A percentile compares a stretch with the other conserved stretches of the same genome.
These are phyloP conservation scores for Neodiprion lecontei DNA, from an alignment of 1,140 invertebrate species.

Conservation along the genomic window DNA sequence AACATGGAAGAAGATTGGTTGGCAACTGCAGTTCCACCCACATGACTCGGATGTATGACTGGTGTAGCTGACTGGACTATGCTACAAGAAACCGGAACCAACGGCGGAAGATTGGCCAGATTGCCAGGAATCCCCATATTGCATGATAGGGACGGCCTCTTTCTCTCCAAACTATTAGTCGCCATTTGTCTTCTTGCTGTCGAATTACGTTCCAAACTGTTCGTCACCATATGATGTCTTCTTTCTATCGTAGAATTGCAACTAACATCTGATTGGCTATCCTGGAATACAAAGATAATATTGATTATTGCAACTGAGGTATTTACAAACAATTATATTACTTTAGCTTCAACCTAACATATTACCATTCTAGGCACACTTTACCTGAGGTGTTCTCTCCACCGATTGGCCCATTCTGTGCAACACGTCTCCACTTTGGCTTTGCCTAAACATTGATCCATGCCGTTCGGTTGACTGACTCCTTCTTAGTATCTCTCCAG, in stretches of 20 bases:
- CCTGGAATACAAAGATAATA: constrained; percentile 32
- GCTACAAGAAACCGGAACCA: constrained; percentile 55
- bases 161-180: constrained; percentile 58
- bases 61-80: constrained; percentile 54
- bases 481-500: constrained; percentile 54
- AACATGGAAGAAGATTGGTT: constrained; percentile 43
- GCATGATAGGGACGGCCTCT: constrained; percentile 49
- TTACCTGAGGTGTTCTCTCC: constrained; percentile 50
- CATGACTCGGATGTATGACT: constrained; percentile 52
- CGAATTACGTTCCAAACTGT: constrained; percentile 58
- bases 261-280: constrained; percentile 44
- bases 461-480: constrained; percentile 57
- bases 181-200: constrained; percentile 51
- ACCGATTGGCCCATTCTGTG: constrained; percentile 56
- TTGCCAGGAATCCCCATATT: constrained; percentile 40
- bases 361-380: neutral
- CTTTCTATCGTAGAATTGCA: constrained; percentile 50
- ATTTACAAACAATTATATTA: no score
- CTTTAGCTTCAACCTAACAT: neutral
- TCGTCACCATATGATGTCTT: constrained; percentile 57
- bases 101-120: constrained; percentile 54
- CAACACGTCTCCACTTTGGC: constrained; percentile 57
- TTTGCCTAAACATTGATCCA: constrained; percentile 49
- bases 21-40: constrained; percentile 41
- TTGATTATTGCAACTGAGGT: neutral